Evolutionary conservation across 2,797 vertebrate genomes (phyloP).

Genomic region (Trichosurus vulpecula): DNA sequence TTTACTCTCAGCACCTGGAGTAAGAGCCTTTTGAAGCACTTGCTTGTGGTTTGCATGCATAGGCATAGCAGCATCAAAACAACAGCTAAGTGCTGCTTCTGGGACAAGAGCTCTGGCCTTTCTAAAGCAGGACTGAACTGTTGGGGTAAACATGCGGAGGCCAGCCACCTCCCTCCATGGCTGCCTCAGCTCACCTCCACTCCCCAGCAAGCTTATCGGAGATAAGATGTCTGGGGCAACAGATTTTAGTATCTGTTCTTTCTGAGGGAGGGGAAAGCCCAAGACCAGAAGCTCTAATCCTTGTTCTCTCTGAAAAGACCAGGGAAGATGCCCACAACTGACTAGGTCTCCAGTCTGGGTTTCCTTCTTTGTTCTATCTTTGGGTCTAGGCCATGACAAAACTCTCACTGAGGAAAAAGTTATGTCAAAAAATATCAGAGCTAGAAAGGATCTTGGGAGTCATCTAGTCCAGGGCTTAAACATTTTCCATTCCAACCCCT

Average conservation of each 20-base stretch:
- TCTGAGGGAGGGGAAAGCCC: background rate
- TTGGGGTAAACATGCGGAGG: background rate
- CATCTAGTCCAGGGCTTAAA: background rate
- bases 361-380: background rate
- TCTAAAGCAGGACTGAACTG: background rate
- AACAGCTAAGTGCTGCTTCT: conserved; percentile 31
- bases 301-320: background rate
- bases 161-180: background rate
- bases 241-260: background rate
- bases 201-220: background rate
- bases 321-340: background rate
- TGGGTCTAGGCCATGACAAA: background rate
- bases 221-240: background rate
- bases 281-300: background rate
- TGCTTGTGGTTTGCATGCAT: conserved; percentile 67
- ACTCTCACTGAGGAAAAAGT: background rate
- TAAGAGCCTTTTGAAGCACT: conserved; percentile 67
- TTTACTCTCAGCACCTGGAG: conserved; percentile 62
- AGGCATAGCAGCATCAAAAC: background rate
- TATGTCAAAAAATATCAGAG: background rate
- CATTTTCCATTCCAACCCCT: too few species aligned
- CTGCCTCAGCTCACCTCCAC: background rate
- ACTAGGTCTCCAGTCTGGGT: background rate
- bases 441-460: background rate
- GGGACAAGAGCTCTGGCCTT: background rate